Evolutionary conservation across 2,797 vertebrate species (phyloP), one percentile per base, ranked within the genome.

Genomic region (Pelobates cultripes): DNA sequence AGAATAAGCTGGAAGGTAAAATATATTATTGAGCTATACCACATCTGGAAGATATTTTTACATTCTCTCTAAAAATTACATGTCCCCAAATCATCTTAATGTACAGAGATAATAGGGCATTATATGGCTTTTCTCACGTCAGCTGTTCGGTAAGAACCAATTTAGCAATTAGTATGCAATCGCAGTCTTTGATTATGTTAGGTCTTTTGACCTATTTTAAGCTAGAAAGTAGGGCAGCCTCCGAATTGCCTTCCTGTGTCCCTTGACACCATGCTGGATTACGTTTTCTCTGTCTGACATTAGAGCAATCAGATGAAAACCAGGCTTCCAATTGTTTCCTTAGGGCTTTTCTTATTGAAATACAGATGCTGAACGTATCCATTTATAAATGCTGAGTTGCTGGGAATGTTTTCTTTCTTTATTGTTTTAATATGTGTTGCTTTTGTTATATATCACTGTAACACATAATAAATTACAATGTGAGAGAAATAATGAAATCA

Each of bases 151-250:
- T 83, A 85, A 88, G 82, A 73, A 60, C 9, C 41, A 67, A 79
- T 86, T 90, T 91, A 89, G 90, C 92, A 92, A 95, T 95, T 94
- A 93, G 91, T 77, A 91, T 93, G 88, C 88, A 3, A 86, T 87
- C 89, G 86, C 89, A 92, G 89, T 89, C 91, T 92, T 90, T 89
- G 92, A 94, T 94, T 93, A 90, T 88, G 86, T 88, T 8, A 15
- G 88, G 87, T 92, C 90, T 91, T 80, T 92, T 94, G 94, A 94
- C 93, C 94, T 92, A 95, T 94, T 92, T 95, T 94, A 87, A 90
- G 87, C 77, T 87, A 75, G 88, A 91, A 95, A 95, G 87, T 94
- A 90, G 94, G 94, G 84, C 95, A 94, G 88, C 85, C 83, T 88
- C 83, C 84, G 87, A 88, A 88, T 89, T 90, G 89, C 88, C 88